These are phyloP conservation scores for Leucophora obtusa DNA, from an alignment of 2,888 invertebrate genomes.

Conservation along the genomic window DNA sequence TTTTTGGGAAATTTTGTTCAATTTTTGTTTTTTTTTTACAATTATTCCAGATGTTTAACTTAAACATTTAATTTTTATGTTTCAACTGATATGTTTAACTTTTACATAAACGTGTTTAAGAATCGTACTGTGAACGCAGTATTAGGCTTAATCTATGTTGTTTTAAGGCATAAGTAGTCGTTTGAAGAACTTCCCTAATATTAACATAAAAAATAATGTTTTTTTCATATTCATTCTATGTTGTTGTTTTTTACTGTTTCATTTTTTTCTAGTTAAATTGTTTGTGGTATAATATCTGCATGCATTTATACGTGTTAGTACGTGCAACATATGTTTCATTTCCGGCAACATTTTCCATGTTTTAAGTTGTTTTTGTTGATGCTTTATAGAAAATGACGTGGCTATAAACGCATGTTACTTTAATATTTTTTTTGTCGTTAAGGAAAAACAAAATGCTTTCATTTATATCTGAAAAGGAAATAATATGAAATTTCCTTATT, in stretches of 20 bases:
- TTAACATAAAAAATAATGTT: constrained; percentile 2
- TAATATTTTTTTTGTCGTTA: background rate
- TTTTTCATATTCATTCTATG: constrained; percentile 10
- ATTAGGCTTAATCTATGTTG: too few species aligned
- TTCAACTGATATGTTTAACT: too few species aligned
- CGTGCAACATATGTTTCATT: constrained; percentile 64
- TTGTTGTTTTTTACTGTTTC: background rate
- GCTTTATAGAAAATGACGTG: background rate
- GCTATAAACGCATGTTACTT: background rate
- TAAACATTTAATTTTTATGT: too few species aligned
- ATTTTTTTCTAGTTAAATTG: constrained; percentile 10
- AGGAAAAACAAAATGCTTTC: constrained; percentile 12
- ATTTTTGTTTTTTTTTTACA: too few species aligned
- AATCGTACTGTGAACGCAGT: too few species aligned
- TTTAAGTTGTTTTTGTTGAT: constrained; percentile 3
- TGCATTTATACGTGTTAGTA: constrained; percentile 34
- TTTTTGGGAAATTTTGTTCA: too few species aligned
- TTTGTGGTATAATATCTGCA: constrained; percentile 31
- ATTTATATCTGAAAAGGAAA: constrained; percentile 10
- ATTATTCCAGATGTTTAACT: too few species aligned
- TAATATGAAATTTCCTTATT: background rate
- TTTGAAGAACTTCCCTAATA: too few species aligned
- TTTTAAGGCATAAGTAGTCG: too few species aligned
- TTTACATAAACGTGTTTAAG: too few species aligned
- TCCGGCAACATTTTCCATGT: constrained; percentile 46